phyloP scores from a whole-genome alignment of 2,113 vertebrate genomes.

The Oreochromis spilurus region DNA sequence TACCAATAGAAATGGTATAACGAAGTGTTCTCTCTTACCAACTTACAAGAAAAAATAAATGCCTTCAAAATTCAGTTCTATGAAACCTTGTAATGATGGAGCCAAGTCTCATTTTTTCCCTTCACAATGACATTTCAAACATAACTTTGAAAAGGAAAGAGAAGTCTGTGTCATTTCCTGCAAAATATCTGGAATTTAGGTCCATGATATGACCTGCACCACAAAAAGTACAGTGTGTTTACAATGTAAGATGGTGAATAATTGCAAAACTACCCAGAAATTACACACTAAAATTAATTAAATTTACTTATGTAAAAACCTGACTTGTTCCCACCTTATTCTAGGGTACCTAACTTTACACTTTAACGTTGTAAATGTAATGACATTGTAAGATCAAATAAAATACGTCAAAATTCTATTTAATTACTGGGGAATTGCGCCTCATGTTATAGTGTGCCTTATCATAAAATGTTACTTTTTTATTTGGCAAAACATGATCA shows the following conservation, averaged over 20 bases:
- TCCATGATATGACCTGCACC: not conserved
- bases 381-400: not conserved
- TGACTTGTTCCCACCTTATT: not conserved
- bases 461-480: not conserved
- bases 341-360: not conserved
- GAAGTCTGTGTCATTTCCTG: rapidly evolving
- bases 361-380: not conserved
- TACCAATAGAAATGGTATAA: not conserved
- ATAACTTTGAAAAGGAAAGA: not conserved
- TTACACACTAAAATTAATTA: not conserved
- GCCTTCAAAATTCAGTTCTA: not conserved
- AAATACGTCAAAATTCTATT: not conserved
- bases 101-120: not conserved
- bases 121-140: not conserved
- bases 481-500: not conserved
- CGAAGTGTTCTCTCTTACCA: not conserved
- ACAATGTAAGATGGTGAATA: rapidly evolving
- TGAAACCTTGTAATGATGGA: not conserved
- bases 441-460: not conserved
- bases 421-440: not conserved
- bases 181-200: not conserved
- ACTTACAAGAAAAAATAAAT: not conserved
- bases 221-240: not conserved
- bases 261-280: not conserved
- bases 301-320: not conserved